Conservation (phyloP, 2,888 invertebrate species). For the Aphidoletes aphidimyza region DNA sequence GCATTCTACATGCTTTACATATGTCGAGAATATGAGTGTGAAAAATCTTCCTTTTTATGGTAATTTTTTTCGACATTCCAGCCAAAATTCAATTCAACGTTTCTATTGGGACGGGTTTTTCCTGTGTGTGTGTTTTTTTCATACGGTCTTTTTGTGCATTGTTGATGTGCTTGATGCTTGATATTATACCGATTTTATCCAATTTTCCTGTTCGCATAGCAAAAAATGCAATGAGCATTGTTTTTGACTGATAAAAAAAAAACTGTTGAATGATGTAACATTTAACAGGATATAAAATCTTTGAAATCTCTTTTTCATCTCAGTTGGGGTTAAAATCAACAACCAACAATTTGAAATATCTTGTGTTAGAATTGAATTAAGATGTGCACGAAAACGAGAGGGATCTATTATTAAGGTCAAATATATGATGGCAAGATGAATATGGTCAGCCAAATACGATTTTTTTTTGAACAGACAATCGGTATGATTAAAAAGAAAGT, state of each 20-base stretch:
- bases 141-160: not conserved
- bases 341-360: no score
- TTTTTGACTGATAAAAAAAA: not conserved
- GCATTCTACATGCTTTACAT: conserved; percentile 20
- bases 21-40: conserved; percentile 44
- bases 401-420: no score
- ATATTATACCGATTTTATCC: not conserved
- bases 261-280: not conserved
- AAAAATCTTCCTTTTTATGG: conserved; percentile 41
- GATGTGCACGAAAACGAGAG: no score
- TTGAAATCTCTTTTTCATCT: no score
- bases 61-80: not conserved
- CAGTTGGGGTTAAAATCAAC: no score
- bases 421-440: not conserved
- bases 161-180: not conserved
- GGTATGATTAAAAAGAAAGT: not conserved
- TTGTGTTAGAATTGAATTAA: no score
- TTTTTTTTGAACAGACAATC: not conserved
- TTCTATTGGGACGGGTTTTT: not conserved
- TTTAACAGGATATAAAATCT: not conserved
- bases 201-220: not conserved
- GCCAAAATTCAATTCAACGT: conserved; percentile 3
- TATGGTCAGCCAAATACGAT: not conserved
- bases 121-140: no score
- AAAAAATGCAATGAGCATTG: not conserved